A percentile compares a stretch with the other conserved stretches of the same genome.
Evolutionary conservation across 2,888 invertebrate genomes (phyloP).

Genomic region (Harpalus rubripes): DNA sequence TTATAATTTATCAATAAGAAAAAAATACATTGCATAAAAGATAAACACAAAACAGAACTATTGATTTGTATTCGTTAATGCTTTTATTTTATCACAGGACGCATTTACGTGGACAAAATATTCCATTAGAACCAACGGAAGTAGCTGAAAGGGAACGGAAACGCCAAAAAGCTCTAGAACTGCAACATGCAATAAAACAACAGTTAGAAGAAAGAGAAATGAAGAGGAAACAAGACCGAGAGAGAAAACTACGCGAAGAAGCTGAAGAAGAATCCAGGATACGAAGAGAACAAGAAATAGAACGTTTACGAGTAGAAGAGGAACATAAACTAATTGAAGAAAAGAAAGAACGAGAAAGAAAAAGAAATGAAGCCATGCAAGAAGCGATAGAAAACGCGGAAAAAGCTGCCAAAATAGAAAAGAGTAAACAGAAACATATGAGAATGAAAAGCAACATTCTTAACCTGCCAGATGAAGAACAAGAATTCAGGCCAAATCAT

Average conservation of each 20-base stretch:
- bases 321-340: conserved; percentile 85
- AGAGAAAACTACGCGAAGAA: conserved; percentile 87
- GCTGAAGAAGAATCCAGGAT: conserved; percentile 89
- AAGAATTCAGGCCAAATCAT: conserved; percentile 18
- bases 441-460: conserved; percentile 68
- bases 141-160: conserved; percentile 90
- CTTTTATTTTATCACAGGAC: conserved; percentile 76
- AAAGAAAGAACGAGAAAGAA: conserved; percentile 85
- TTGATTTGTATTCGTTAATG: conserved; percentile 26
- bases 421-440: conserved; percentile 71
- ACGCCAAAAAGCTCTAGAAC: conserved; percentile 89
- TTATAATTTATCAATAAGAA: conserved; percentile 22
- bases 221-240: conserved; percentile 87
- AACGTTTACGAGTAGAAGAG: conserved; percentile 84
- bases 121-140: conserved; percentile 88
- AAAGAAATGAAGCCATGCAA: conserved; percentile 86
- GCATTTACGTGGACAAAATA: conserved; percentile 91
- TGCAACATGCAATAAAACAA: conserved; percentile 91
- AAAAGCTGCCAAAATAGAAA: conserved; percentile 83
- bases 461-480: conserved; percentile 67
- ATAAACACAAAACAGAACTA: background rate
- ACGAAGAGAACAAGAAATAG: conserved; percentile 85
- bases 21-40: conserved; percentile 4
- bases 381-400: conserved; percentile 88
- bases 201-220: conserved; percentile 92